Percentiles rank a stretch among this genome's conserved stretches.
These are phyloP conservation scores for Drosophila aldrichi DNA, from an alignment of 2,888 invertebrate species.

Conservation along the genomic window DNA sequence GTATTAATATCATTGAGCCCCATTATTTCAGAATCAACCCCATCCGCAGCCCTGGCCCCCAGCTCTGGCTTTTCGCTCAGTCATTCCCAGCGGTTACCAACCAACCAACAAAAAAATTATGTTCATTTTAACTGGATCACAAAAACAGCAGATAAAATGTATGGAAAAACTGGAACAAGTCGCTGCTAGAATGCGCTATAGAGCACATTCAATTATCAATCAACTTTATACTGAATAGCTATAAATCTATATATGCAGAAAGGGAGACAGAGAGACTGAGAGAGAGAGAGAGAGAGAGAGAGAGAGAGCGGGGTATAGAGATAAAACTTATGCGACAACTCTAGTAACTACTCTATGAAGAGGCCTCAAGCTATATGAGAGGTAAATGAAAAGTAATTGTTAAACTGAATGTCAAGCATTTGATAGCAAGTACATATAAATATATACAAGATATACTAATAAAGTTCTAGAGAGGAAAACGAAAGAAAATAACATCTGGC, in stretches of 20 bases:
- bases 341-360: too few relatives aligned
- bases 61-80: not conserved
- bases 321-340: not conserved
- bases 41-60: not conserved
- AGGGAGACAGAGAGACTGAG: not conserved
- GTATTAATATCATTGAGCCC: conserved; percentile 82
- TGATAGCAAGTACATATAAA: too few relatives aligned
- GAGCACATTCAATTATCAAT: not conserved
- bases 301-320: too few relatives aligned
- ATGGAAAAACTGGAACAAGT: not conserved
- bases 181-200: conserved; percentile 32
- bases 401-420: too few relatives aligned
- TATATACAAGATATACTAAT: too few relatives aligned
- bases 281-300: too few relatives aligned
- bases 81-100: conserved; percentile 32
- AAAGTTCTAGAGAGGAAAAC: too few relatives aligned
- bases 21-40: conserved; percentile 63
- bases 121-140: conserved; percentile 49
- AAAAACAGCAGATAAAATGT: conserved; percentile 11
- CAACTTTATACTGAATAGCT: not conserved
- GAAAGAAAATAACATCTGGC: too few relatives aligned
- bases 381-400: not conserved
- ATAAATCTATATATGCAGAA: not conserved
- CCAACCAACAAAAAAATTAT: conserved; percentile 73
- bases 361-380: too few relatives aligned